A percentile compares a stretch with the other conserved stretches of the same genome.
Conservation (phyloP, 2,113 vertebrate species). For the Notarius quadriscutis region DNA sequence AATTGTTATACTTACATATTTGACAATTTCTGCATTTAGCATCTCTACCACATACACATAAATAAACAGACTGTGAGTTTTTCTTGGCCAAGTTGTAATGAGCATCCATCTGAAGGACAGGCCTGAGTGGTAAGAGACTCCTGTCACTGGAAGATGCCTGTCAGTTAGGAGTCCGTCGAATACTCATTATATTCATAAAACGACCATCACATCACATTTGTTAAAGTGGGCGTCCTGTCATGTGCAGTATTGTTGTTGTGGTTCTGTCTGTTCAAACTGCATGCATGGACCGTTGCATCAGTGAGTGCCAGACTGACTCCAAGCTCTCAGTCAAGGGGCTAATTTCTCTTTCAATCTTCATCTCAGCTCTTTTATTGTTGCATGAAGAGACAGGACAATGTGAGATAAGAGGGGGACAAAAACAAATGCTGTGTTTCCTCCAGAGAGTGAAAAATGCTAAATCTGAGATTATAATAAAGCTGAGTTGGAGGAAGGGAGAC, state of each 20-base stretch:
- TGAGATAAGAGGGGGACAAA: slow-evolving; percentile 54
- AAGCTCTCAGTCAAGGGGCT: slow-evolving; percentile 49
- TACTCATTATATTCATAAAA: slow-evolving; percentile 31
- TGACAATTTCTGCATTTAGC: background rate
- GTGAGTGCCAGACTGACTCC: slow-evolving; percentile 59
- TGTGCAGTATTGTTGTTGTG: slow-evolving; percentile 41
- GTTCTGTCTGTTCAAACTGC: slow-evolving; percentile 41
- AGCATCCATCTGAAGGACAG: slow-evolving; percentile 13
- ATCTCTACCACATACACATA: background rate
- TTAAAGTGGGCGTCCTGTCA: slow-evolving; percentile 32
- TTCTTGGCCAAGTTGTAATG: background rate
- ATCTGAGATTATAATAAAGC: slow-evolving; percentile 41
- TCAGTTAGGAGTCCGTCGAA: slow-evolving; percentile 40
- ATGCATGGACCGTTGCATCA: slow-evolving; percentile 9
- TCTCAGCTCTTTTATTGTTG: slow-evolving; percentile 59
- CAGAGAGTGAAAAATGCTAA: slow-evolving; percentile 52
- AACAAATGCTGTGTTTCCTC: slow-evolving; percentile 62
- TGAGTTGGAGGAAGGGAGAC: slow-evolving; percentile 36
- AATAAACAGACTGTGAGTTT: slow-evolving; percentile 16
- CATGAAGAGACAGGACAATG: slow-evolving; percentile 49
- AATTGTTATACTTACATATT: background rate
- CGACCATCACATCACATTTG: slow-evolving; percentile 11
- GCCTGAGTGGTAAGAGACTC: slow-evolving; percentile 16
- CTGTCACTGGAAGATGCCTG: background rate
- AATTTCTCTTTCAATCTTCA: slow-evolving; percentile 54